phyloP scores from a whole-genome alignment of 2,888 invertebrate genomes.

The Auanema freiburgensis region DNA sequence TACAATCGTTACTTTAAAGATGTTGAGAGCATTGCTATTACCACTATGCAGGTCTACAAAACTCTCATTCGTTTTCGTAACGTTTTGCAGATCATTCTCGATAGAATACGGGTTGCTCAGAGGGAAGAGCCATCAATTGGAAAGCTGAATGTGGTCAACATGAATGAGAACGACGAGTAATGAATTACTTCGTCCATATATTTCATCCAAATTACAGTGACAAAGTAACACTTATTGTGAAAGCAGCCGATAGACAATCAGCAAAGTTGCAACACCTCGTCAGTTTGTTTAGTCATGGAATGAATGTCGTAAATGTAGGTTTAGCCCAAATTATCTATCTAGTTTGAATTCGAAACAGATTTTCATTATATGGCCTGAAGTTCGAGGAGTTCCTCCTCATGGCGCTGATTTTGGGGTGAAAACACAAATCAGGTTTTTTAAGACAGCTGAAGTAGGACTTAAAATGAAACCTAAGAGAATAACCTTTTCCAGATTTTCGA shows the following conservation, averaged over 20 bases:
- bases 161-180: too few relatives aligned
- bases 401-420: constrained; percentile 23
- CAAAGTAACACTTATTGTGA: not conserved
- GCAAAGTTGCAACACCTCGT: not conserved
- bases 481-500: not conserved
- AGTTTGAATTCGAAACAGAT: constrained; percentile 13
- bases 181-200: not conserved
- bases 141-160: not conserved
- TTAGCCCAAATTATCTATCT: not conserved
- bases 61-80: not conserved
- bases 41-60: constrained; percentile 18
- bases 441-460: not conserved
- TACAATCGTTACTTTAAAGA: constrained; percentile 31
- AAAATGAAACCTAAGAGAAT: not conserved
- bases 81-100: constrained; percentile 13
- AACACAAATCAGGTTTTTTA: not conserved
- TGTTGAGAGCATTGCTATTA: constrained; percentile 29
- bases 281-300: not conserved
- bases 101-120: constrained; percentile 13
- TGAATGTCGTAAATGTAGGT: not conserved
- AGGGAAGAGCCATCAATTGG: not conserved
- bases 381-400: constrained; percentile 16
- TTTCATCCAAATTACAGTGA: not conserved
- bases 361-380: constrained; percentile 21
- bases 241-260: not conserved